A percentile compares a stretch with the other conserved stretches of the same genome.
Conservation (phyloP, 2,888 invertebrate species). For the Sarcophaga rosellei region DNA sequence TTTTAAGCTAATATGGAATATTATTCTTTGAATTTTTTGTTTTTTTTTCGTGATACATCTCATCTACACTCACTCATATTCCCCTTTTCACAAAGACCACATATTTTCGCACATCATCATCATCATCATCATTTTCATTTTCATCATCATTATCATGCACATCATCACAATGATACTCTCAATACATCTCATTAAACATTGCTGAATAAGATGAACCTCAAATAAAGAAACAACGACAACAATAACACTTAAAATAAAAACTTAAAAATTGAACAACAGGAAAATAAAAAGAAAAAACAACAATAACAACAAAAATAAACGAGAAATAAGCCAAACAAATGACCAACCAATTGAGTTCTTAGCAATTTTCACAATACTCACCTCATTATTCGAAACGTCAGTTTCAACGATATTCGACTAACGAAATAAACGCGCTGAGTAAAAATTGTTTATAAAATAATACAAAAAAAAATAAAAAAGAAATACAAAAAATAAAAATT, state of each 20-base stretch:
- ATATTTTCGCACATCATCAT: not conserved
- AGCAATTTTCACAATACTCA: constrained; percentile 63
- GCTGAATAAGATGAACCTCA: not conserved
- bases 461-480: constrained; percentile 47
- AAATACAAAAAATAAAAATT: constrained; percentile 50
- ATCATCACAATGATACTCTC: constrained; percentile 48
- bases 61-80: not conserved
- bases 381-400: constrained; percentile 71
- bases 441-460: constrained; percentile 60
- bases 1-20: no score
- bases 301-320: constrained; percentile 26
- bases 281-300: constrained; percentile 2
- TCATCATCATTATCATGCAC: constrained; percentile 19
- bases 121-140: constrained; percentile 19
- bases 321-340: constrained; percentile 52
- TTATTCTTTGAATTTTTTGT: not conserved
- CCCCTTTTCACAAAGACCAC: not conserved
- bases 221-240: not conserved
- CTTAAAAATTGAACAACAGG: not conserved
- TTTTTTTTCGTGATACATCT: constrained; percentile 6
- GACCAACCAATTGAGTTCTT: constrained; percentile 66
- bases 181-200: constrained; percentile 48
- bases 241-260: constrained; percentile 5
- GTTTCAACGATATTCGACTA: constrained; percentile 72
- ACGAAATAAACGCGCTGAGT: constrained; percentile 72